Conservation (phyloP, 2,797 vertebrate genomes). For the Vireo griseus region DNA sequence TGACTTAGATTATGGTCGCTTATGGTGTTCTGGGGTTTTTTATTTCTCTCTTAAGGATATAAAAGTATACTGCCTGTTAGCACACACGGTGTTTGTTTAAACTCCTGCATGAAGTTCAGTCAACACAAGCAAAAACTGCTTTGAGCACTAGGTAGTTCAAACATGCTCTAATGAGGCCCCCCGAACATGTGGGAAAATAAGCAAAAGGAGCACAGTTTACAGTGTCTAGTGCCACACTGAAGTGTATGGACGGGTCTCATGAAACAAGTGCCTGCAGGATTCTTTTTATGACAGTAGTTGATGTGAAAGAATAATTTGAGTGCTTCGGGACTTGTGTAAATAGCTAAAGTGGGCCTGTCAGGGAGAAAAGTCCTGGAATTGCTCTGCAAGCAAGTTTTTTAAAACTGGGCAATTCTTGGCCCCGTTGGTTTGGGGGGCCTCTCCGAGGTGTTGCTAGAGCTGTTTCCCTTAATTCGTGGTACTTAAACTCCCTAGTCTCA, state of each 20-base stretch:
- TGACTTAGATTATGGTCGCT: not conserved
- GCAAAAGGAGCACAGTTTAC: not conserved
- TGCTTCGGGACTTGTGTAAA: fast-evolving
- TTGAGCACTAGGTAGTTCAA: not conserved
- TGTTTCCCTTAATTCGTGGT: not conserved
- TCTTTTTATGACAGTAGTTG: not conserved
- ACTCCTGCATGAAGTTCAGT: fast-evolving
- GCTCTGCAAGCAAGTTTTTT: not conserved
- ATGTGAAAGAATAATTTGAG: not conserved
- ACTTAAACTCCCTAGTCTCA: not conserved
- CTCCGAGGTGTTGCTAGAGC: not conserved
- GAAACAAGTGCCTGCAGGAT: not conserved
- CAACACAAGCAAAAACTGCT: not conserved
- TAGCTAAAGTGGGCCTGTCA: fast-evolving
- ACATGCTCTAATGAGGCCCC: fast-evolving
- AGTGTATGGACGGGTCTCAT: fast-evolving
- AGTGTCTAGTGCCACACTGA: fast-evolving
- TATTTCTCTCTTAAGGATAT: fast-evolving
- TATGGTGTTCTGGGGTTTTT: not conserved
- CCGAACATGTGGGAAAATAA: fast-evolving
- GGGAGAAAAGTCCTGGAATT: not conserved
- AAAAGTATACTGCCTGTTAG: not conserved
- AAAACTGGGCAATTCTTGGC: not conserved
- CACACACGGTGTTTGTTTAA: fast-evolving
- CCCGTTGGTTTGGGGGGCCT: fast-evolving